phyloP scores from a whole-genome alignment of 2,797 vertebrate species.

The Morus bassanus region DNA sequence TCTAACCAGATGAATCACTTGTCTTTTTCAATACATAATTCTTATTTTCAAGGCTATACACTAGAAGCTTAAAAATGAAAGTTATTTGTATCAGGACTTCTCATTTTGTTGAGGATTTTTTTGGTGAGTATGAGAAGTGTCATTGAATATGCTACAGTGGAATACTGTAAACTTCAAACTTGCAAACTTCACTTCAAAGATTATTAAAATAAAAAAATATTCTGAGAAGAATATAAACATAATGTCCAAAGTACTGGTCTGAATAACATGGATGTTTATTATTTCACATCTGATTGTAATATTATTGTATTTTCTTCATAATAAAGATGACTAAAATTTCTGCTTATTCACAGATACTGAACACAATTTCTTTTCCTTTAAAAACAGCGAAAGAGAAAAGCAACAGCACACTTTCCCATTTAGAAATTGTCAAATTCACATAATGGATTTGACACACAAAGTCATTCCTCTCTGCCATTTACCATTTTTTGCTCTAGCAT shows the following conservation, averaged over 20 bases:
- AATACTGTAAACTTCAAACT: not conserved
- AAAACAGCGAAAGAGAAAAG: not conserved
- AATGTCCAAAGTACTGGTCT: not conserved
- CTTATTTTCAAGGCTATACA: not conserved
- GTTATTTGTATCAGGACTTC: not conserved
- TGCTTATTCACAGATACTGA: not conserved
- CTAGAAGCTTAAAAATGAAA: not conserved
- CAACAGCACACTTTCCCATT: not conserved
- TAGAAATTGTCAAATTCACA: not conserved
- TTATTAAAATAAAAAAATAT: not conserved
- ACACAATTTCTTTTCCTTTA: not conserved
- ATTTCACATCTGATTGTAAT: not conserved
- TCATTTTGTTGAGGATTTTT: not conserved
- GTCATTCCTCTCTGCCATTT: not conserved
- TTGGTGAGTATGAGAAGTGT: not conserved
- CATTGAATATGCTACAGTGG: rapidly evolving
- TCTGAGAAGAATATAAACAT: not conserved
- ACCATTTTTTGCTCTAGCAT: not conserved
- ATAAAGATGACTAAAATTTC: not conserved
- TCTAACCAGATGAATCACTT: not conserved
- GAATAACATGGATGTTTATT: not conserved
- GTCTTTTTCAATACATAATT: not conserved
- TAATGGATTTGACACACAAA: not conserved
- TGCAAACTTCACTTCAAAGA: not conserved
- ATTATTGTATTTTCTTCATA: too few species aligned